These are phyloP conservation scores for Tachycineta bicolor DNA, from an alignment of 2,113 vertebrate species.

Conservation along the genomic window DNA sequence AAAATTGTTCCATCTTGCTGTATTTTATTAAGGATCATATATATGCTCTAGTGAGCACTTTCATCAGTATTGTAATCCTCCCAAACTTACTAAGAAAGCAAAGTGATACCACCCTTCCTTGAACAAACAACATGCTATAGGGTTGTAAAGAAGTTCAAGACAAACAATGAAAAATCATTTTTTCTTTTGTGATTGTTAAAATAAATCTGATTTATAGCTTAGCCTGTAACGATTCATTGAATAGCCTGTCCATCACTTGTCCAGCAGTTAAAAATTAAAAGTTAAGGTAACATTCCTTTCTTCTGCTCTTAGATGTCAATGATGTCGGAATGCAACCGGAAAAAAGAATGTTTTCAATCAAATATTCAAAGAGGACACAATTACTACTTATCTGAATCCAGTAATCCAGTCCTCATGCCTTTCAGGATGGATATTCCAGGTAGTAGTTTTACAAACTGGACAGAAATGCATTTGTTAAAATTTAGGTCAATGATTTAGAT, in stretches of 20 bases:
- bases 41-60: not conserved
- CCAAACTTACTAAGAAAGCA: not conserved
- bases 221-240: not conserved
- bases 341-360: not conserved
- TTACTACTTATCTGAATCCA: not conserved
- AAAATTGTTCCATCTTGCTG: not conserved
- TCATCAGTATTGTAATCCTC: not conserved
- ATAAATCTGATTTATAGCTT: not conserved
- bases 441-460: slow-evolving; percentile 24
- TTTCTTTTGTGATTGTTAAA: not conserved
- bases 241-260: not conserved
- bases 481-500: slow-evolving; percentile 44
- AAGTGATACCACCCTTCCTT: not conserved
- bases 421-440: not conserved
- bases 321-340: not conserved
- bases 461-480: slow-evolving; percentile 44
- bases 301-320: not conserved
- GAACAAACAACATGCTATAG: not conserved
- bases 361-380: not conserved
- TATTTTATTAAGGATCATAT: not conserved
- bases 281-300: not conserved
- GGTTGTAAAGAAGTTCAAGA: not conserved
- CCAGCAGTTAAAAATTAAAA: not conserved
- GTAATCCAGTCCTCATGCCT: not conserved
- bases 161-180: not conserved